phyloP scores from a whole-genome alignment of 2,888 invertebrate species.

The Resseliella maxima region DNA sequence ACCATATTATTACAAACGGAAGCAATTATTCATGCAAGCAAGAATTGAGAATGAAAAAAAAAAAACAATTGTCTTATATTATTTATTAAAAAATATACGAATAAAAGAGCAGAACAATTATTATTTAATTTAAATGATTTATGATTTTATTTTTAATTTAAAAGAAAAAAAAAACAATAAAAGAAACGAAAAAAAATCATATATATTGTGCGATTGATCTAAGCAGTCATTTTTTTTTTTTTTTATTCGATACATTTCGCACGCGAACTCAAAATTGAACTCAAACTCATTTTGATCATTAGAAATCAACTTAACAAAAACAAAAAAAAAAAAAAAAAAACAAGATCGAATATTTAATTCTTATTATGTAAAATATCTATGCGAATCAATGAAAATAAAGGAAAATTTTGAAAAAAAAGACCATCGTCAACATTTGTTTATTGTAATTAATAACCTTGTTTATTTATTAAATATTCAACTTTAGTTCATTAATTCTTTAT shows the following conservation, averaged over 20 bases:
- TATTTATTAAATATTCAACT: too few relatives aligned
- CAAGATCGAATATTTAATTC: neutral
- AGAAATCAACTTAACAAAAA: neutral
- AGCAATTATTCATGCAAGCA: slow-evolving; percentile 45
- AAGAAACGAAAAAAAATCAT: neutral
- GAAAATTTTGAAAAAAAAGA: neutral
- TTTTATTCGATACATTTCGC: slow-evolving; percentile 14
- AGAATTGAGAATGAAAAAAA: too few relatives aligned
- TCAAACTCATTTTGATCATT: neutral
- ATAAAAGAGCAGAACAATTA: slow-evolving; percentile 28
- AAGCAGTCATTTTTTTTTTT: slow-evolving; percentile 25
- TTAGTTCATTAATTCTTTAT: too few relatives aligned
- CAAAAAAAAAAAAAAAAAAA: too few relatives aligned
- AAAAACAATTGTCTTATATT: slow-evolving; percentile 23
- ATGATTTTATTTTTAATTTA: slow-evolving; percentile 38
- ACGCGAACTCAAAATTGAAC: neutral
- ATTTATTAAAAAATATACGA: slow-evolving; percentile 48
- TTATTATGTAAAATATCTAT: slow-evolving; percentile 30
- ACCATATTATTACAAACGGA: neutral
- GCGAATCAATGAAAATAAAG: slow-evolving; percentile 9
- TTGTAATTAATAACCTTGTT: too few relatives aligned
- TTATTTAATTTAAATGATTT: slow-evolving; percentile 40
- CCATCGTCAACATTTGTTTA: too few relatives aligned
- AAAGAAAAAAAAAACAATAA: neutral
- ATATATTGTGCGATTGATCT: slow-evolving; percentile 21